Evolutionary conservation across 2,888 invertebrate genomes (phyloP), one percentile per base, ranked within the genome.

Genomic region (Omphaloscelis lunosa): DNA sequence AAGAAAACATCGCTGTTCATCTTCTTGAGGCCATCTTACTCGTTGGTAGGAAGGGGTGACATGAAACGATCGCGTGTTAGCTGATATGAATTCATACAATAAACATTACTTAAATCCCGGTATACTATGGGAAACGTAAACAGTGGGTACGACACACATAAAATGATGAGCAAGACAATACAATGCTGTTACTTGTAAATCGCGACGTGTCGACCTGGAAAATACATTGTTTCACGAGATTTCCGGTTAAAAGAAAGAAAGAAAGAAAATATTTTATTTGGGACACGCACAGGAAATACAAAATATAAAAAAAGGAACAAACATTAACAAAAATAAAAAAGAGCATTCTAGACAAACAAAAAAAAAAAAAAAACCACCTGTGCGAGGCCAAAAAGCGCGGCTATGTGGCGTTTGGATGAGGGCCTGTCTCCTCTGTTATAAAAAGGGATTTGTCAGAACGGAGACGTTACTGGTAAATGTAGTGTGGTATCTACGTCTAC

Each of bases 151-250:
- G 29, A 39, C 39, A 66, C 53, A 66, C 45, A 48, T 82, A 48
- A 41, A 80, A 45, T 61, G 45, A 76, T 62, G 82, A 75, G 34
- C 27, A 59, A 48, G 12, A 61, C 66, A 66, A 76, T 29, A 67
- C 79, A 76, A 67, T 82, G 56, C 34, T 45, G 41, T 62, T 72
- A 41, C 58, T 59, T 48, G 27, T n/a, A 58, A 58, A 11, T 82
- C 20, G 45, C 20, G 59, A 82, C 56, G n/a, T n/a, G 17, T 68
- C 39, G 56, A 69, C 39, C n/a, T 77, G 69, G 34, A 63, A 65
- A 83, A 59, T 41, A 67, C 66, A 79, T 76, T 82, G 65, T 83
- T 63, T 68, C 53, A 65, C 9, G n/a, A 66, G 29, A 69, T 59
- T 83, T 78, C 65, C 69, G 69, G 78, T 56, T 69, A 34, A n/a